Evolutionary conservation across 2,113 vertebrate species (phyloP).

Genomic region (Embiotoca jacksoni): DNA sequence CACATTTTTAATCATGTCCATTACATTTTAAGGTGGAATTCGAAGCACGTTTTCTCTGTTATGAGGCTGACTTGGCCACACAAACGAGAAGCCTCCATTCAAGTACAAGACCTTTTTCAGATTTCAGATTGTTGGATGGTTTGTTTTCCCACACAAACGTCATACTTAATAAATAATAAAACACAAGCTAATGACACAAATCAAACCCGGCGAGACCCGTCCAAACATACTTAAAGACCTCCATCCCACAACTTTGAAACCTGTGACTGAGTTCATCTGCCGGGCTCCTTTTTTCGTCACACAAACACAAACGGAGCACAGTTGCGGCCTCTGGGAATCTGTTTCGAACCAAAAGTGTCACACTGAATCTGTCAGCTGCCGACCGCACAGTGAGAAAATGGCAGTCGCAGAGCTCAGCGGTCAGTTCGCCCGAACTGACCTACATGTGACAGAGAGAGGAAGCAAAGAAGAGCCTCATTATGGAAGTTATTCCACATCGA

Average conservation of each 20-base stretch:
- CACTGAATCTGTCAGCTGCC: conserved; percentile 61
- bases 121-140: too few species aligned
- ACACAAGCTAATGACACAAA: neutral
- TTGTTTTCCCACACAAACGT: too few species aligned
- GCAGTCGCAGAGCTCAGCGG: conserved; percentile 50
- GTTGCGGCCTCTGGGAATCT: conserved; percentile 48
- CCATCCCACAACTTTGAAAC: neutral
- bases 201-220: neutral
- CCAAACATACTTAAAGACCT: neutral
- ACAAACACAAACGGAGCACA: conserved; percentile 42
- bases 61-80: too few species aligned
- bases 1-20: too few species aligned
- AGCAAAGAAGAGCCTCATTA: conserved; percentile 7
- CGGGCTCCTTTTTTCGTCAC: conserved; percentile 27
- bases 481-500: neutral
- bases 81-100: too few species aligned
- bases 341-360: conserved; percentile 63
- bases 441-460: conserved; percentile 27
- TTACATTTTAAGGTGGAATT: too few species aligned
- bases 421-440: conserved; percentile 54
- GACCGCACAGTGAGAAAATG: conserved; percentile 49
- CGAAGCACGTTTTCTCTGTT: too few species aligned
- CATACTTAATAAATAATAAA: too few species aligned
- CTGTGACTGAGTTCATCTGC: neutral
- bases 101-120: too few species aligned